Base-by-base conservation (phyloP, 1,140 invertebrate genomes). In the Cataglyphis hispanica region DNA sequence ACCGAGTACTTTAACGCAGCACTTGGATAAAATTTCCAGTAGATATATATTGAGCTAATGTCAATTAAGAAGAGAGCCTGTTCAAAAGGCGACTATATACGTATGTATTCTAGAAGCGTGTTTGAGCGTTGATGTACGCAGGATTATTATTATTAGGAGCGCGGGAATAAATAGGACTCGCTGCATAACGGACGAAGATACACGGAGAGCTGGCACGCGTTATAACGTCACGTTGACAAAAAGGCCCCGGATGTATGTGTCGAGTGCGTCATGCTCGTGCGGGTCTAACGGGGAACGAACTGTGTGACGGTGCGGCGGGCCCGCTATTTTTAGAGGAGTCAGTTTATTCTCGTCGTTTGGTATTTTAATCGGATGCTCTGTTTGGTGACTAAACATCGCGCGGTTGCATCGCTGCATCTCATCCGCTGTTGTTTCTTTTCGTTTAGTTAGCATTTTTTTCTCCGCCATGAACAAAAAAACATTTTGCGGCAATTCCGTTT, bases 331-430 rank as follows among this genome's bases (percentile, higher is more conserved):
- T 88, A 80, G 84, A 58, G n/a, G 7, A 58, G 84, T 86, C 78
- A 43, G 89, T 72, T 88, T 90, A 85, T 86, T 86, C 86, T 90
- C 69, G 84, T 75, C 85, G 78, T 87, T 87, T 61, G 89, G 76
- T 63, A 90, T 91, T 91, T 88, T 84, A 88, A 87, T 90, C 84
- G 86, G 89, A 88, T 87, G 90, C 90, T 70, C 89, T 91, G 89
- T 91, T 91, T 87, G 86, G 76, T 66, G 88, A 90, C 81, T 70
- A 90, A 90, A 90, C 89, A 70, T 37, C 19, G 60, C 16, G 0
- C 27, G 63, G 5, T 27, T 60, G 77, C 77, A 27, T 56, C 61
- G 58, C 76, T 3, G 58, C 56, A 63, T 86, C 72, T n/a, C n/a
- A n/a, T n/a, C 40, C 64, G n/a, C 40, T 50, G 40, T 11, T 22